A percentile compares a stretch with the other conserved stretches of the same genome.
Conservation (phyloP, 2,113 vertebrate genomes). For the Benitochromis conjunctus region DNA sequence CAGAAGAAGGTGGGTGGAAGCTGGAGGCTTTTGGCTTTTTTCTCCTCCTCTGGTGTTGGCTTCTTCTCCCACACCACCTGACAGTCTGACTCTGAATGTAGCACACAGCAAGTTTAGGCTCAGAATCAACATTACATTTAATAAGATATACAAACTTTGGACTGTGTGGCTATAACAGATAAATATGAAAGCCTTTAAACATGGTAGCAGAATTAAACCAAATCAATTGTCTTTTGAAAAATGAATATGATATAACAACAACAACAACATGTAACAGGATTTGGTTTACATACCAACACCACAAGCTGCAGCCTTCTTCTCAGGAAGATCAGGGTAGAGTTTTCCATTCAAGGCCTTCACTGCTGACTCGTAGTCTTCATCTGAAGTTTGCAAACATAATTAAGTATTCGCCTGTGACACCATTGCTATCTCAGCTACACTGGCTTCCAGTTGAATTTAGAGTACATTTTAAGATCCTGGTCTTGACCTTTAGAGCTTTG, state of each 20-base stretch:
- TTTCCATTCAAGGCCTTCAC: conserved; percentile 89
- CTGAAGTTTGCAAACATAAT: conserved; percentile 64
- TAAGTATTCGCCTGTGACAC: no score
- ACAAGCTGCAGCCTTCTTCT: conserved; percentile 26
- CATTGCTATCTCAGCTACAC: no score
- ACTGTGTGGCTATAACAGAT: not conserved
- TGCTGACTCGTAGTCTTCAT: conserved; percentile 92
- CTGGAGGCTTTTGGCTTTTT: conserved; percentile 76
- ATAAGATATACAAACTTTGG: not conserved
- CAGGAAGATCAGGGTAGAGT: conserved; percentile 78
- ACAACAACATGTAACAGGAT: not conserved
- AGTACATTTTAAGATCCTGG: no score
- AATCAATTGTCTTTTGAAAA: not conserved
- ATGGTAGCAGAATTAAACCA: not conserved
- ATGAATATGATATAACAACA: not conserved
- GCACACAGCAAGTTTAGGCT: not conserved
- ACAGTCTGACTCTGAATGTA: conserved; percentile 69
- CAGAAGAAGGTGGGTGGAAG: conserved; percentile 83
- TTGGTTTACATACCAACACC: conserved; percentile 18
- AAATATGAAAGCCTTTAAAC: not conserved
- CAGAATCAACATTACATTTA: not conserved
- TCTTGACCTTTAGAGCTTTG: no score
- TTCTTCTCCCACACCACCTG: conserved; percentile 82
- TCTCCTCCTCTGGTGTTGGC: conserved; percentile 78
- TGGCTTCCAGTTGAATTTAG: no score